Evolutionary conservation across 2,113 vertebrate species (phyloP).

Genomic region (Daboia siamensis): DNA sequence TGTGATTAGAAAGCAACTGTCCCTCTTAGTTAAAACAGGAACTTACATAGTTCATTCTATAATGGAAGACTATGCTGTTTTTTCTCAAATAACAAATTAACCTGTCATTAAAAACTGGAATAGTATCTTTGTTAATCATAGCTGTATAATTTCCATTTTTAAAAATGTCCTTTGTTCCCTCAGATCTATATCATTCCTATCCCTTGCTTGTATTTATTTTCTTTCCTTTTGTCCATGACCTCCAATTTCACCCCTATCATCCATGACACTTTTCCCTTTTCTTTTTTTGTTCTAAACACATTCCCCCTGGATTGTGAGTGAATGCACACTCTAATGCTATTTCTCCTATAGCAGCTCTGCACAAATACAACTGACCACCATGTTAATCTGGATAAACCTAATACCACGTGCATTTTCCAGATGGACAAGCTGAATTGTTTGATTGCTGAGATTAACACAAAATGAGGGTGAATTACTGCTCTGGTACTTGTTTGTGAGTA

Average conservation of each 20-base stretch:
- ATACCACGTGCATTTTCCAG: neutral
- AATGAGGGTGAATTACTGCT: constrained; percentile 33
- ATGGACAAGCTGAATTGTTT: neutral
- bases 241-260: constrained; percentile 3
- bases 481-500: constrained; percentile 25
- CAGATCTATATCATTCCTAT: constrained; percentile 13
- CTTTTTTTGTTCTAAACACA: neutral
- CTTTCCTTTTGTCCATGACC: neutral
- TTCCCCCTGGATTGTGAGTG: neutral
- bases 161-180: neutral
- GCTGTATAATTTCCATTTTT: neutral
- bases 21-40: neutral
- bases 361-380: constrained; percentile 24
- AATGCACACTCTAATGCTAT: neutral
- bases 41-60: neutral
- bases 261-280: neutral
- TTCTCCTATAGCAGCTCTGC: constrained; percentile 33
- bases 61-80: neutral
- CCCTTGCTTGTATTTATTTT: fast-evolving
- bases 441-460: constrained; percentile 7
- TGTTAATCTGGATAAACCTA: constrained; percentile 12
- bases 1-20: neutral
- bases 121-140: neutral
- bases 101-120: constrained; percentile 13
- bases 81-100: neutral